Evolutionary conservation across 2,113 vertebrate genomes (phyloP).

Genomic region (Plotosus lineatus): DNA sequence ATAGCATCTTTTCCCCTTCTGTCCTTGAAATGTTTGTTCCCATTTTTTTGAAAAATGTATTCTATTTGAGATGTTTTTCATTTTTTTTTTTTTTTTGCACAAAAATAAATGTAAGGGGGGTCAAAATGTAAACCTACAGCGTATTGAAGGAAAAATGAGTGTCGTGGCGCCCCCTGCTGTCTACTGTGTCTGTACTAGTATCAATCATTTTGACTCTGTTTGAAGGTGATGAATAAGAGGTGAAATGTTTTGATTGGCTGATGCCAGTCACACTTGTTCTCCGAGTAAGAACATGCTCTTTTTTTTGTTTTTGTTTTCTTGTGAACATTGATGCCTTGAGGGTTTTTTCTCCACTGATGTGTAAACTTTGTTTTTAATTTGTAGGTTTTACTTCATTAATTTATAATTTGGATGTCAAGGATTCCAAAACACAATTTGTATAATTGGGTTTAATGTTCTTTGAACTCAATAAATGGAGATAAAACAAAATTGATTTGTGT

Average conservation of each 20-base stretch:
- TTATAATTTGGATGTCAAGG: conserved; percentile 67
- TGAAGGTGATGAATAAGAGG: too few relatives aligned
- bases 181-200: not conserved
- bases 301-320: not conserved
- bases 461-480: conserved; percentile 75
- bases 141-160: not conserved
- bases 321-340: conserved; percentile 51
- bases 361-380: conserved; percentile 30
- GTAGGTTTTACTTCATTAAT: conserved; percentile 67
- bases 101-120: not conserved
- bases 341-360: not conserved
- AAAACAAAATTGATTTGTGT: conserved; percentile 52
- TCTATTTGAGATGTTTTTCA: not conserved
- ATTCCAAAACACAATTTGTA: conserved; percentile 76
- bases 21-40: too few relatives aligned
- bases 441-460: conserved; percentile 74
- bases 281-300: not conserved
- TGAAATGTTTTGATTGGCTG: not conserved
- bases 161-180: conserved; percentile 7
- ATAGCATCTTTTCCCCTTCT: not conserved
- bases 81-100: too few relatives aligned
- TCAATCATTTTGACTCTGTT: not conserved
- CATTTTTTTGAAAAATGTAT: conserved; percentile 10
- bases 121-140: not conserved
- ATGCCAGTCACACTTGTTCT: not conserved